A percentile compares a stretch with the other conserved stretches of the same genome.
phyloP scores from a whole-genome alignment of 2,113 vertebrate genomes.

The Perca flavescens region DNA sequence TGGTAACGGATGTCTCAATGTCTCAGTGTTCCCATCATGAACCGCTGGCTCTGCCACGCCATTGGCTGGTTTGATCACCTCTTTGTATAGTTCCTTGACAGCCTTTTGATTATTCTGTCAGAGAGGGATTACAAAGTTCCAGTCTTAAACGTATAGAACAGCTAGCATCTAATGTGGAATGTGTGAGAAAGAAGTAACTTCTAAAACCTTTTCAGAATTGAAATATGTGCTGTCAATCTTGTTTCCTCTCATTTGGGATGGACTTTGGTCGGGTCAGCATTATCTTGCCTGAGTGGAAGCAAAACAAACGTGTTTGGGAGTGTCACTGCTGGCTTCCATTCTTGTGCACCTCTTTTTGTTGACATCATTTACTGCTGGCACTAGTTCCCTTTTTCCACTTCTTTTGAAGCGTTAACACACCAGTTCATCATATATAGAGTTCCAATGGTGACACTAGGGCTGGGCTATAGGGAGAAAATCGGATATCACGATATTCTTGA shows the following conservation, averaged over 20 bases:
- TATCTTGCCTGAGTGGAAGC: background rate
- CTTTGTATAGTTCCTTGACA: conserved; percentile 25
- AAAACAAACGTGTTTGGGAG: conserved; percentile 20
- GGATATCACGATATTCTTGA: too few relatives aligned
- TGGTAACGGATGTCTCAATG: conserved; percentile 51
- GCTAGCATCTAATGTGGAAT: background rate
- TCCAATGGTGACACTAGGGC: too few relatives aligned
- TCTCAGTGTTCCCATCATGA: conserved; percentile 30
- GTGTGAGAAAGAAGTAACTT: background rate
- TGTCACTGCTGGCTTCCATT: background rate
- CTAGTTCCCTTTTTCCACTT: background rate
- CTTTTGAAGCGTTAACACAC: background rate
- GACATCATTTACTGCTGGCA: background rate
- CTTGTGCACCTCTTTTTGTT: background rate
- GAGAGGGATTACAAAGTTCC: conserved; percentile 13
- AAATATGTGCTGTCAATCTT: background rate
- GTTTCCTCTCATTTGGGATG: background rate
- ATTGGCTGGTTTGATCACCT: conserved; percentile 27
- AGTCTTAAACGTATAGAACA: background rate
- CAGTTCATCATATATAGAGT: background rate
- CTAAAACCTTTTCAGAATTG: background rate
- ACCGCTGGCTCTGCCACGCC: background rate
- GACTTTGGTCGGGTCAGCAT: conserved; percentile 13
- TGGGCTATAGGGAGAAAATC: too few relatives aligned
- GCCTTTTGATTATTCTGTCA: conserved; percentile 41